A percentile compares a stretch with the other conserved stretches of the same genome.
phyloP scores from a whole-genome alignment of 2,888 invertebrate species.

The Cremastinae sp. region DNA sequence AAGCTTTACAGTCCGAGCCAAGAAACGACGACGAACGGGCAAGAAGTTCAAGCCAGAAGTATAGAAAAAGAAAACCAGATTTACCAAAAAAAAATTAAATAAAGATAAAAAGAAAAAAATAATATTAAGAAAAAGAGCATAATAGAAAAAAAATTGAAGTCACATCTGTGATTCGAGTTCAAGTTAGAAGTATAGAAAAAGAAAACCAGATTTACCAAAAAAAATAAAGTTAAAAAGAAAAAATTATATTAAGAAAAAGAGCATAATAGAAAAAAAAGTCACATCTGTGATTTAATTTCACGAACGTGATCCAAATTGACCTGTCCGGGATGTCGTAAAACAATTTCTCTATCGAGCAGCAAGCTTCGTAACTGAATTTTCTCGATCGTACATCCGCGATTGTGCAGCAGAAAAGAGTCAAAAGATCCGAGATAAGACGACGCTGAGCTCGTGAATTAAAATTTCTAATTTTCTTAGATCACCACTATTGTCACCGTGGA shows the following conservation, averaged over 20 bases:
- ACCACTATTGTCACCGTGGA: constrained; percentile 33
- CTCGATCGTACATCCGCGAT: constrained; percentile 48
- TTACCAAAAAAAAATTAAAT: constrained; percentile 35
- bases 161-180: too few relatives aligned
- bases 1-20: constrained; percentile 18
- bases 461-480: constrained; percentile 47
- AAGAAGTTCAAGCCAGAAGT: constrained; percentile 27
- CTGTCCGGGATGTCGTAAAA: too few relatives aligned
- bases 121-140: too few relatives aligned
- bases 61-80: constrained; percentile 37
- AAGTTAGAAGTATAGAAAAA: too few relatives aligned
- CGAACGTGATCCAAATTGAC: too few relatives aligned
- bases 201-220: too few relatives aligned
- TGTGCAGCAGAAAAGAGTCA: constrained; percentile 17
- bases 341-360: constrained; percentile 44
- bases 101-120: not conserved
- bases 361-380: not conserved
- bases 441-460: constrained; percentile 25
- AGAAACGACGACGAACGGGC: constrained; percentile 43
- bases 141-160: too few relatives aligned
- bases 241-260: too few relatives aligned
- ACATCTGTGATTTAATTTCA: too few relatives aligned
- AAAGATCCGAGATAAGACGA: constrained; percentile 44
- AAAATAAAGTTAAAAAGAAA: too few relatives aligned
- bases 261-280: too few relatives aligned